Conservation (phyloP, 2,113 vertebrate genomes). For the Proteles cristata region DNA sequence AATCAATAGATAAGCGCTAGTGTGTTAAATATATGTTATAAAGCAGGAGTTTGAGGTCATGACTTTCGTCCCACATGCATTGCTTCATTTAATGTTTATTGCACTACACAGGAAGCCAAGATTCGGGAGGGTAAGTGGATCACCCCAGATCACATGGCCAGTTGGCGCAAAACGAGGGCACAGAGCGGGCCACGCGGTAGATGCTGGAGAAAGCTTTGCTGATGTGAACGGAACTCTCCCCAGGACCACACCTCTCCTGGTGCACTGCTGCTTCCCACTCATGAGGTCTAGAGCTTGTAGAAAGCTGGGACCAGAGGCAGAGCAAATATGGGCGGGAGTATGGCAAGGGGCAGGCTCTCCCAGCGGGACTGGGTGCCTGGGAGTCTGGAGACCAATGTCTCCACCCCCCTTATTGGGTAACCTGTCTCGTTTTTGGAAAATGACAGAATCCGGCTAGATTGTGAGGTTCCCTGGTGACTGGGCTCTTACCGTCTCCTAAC, state of each 20-base stretch:
- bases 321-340: rapidly evolving
- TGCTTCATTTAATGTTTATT: not conserved
- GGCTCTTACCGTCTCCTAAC: not conserved
- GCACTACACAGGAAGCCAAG: not conserved
- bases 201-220: not conserved
- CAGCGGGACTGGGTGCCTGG: too few species aligned
- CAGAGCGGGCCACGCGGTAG: rapidly evolving
- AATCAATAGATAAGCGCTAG: not conserved
- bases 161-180: too few species aligned
- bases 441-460: not conserved
- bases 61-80: rapidly evolving
- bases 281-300: not conserved
- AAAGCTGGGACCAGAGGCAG: not conserved
- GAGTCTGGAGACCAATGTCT: not conserved
- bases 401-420: not conserved
- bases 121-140: not conserved
- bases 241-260: not conserved
- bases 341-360: rapidly evolving
- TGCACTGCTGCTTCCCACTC: rapidly evolving
- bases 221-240: too few species aligned
- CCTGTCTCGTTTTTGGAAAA: not conserved
- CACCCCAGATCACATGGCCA: rapidly evolving
- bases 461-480: too few species aligned
- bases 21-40: rapidly evolving
- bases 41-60: not conserved